Evolutionary conservation across 37 sponge, comb jelly and placozoan genomes (phyloP), one percentile per base, ranked within the genome.

Genomic region (Aplysina aerophoba): DNA sequence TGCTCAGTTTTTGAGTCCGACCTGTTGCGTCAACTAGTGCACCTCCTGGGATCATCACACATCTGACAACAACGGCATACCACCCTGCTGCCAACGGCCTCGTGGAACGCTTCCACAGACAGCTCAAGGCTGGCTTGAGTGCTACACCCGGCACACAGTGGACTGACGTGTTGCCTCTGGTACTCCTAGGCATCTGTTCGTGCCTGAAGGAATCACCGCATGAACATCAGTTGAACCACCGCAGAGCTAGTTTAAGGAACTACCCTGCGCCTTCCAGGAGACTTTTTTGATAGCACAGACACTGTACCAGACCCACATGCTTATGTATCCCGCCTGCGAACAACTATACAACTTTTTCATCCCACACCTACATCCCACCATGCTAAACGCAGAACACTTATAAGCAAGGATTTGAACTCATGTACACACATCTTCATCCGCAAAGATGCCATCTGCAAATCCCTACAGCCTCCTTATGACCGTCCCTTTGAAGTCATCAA

Each of bases 31-130:
- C 69, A 84, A 28, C 89, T 89, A 19, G 65, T 55, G 71, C 75
- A 63, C n/a, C 79, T 85, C 81, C 53, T 64, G 86, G 89, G 89
- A 63, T 80, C 80, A 17, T 84, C 73, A 53, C 82, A 86, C 16
- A 35, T 77, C n/a, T 71, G 83, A 59, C 81, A 25, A 92, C 89
- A 13, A 91, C 91, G 14, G 41, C 78, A 16, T 75, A 75, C 78
- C 78, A 75, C n/a, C 39, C 69, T 25, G 15, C 13, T 41, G 78
- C 78, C n/a, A 91, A 91, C 31, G 88, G 91, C 53, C 78, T 91
- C 81, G 81, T 91, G 28, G 84, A 87, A 60, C 69, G 81, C 50
- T 84, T 91, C n/a, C 91, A 91, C 55, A 65, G 85, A 15, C 82
- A 91, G 39, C 84, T 88, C 24, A 77, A 81, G 65, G 38, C 90